Percentiles rank a stretch among this genome's conserved stretches.
Conservation (phyloP, 2,888 invertebrate species). For the Lasioglossum lativentre region DNA sequence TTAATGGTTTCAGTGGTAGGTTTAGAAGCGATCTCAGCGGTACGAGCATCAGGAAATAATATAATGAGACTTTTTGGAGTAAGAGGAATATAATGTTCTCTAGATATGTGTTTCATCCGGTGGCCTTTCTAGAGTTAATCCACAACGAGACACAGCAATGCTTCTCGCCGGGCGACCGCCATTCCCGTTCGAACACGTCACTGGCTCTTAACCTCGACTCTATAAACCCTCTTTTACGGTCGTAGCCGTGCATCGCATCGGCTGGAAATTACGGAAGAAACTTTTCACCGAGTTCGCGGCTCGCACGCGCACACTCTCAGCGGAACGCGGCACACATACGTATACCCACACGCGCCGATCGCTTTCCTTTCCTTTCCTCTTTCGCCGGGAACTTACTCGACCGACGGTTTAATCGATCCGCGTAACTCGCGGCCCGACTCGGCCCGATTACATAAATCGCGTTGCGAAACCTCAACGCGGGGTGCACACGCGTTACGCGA, state of each 20-base stretch:
- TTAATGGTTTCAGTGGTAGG: too few species aligned
- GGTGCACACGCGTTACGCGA: conserved; percentile 24
- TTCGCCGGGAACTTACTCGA: background rate
- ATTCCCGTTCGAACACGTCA: conserved; percentile 57
- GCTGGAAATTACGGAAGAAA: conserved; percentile 35
- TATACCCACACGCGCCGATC: background rate
- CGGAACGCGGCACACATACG: background rate
- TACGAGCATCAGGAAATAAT: background rate
- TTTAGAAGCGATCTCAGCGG: background rate
- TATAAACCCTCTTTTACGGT: conserved; percentile 23
- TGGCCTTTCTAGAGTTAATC: background rate
- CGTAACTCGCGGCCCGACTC: conserved; percentile 1
- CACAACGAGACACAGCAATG: conserved; percentile 26
- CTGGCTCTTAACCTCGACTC: conserved; percentile 52
- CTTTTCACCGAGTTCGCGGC: background rate
- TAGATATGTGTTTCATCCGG: background rate
- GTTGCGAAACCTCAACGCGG: conserved; percentile 31
- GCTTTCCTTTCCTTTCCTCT: conserved; percentile 9
- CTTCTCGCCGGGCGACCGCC: conserved; percentile 30
- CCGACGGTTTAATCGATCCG: conserved; percentile 32
- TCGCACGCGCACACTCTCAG: background rate
- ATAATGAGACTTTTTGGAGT: background rate
- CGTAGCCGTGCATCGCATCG: conserved; percentile 19
- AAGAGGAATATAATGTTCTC: background rate
- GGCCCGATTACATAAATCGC: conserved; percentile 31